Percentiles rank a stretch among this genome's conserved stretches.
Conservation (phyloP, 2,113 vertebrate species). For the Psilopsiagon aurifrons region DNA sequence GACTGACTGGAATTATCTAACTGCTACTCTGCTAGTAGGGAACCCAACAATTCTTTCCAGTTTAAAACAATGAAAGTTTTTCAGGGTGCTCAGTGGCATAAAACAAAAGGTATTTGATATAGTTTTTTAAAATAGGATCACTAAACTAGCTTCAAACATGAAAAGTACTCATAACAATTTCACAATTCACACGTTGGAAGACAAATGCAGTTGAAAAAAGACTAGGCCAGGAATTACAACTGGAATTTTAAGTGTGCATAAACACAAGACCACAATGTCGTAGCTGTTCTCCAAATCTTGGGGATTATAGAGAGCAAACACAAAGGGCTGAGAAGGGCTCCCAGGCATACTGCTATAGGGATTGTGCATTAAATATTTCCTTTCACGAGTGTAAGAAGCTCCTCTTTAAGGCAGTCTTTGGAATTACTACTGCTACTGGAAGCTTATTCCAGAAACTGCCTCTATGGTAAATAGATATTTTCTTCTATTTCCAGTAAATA, state of each 20-base stretch:
- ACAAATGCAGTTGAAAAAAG: background rate
- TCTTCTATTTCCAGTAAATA: background rate
- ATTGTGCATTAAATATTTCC: background rate
- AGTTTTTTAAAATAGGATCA: background rate
- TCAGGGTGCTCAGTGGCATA: background rate
- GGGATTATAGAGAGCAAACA: background rate
- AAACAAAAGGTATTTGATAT: background rate
- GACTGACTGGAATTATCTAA: background rate
- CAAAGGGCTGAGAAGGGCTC: background rate
- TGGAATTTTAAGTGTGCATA: background rate
- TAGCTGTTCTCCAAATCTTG: background rate
- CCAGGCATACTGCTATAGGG: background rate
- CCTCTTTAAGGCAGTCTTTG: background rate
- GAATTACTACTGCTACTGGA: background rate
- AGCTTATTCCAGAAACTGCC: background rate
- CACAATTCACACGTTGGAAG: background rate
- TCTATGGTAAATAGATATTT: background rate
- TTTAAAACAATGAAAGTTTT: slow-evolving; percentile 14
- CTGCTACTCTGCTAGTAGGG: background rate
- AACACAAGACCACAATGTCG: background rate
- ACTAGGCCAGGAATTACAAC: background rate
- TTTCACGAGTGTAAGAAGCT: background rate
- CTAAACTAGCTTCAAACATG: background rate
- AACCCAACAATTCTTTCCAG: slow-evolving; percentile 8
- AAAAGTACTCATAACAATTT: slow-evolving; percentile 5